Evolutionary conservation across 2,113 vertebrate species (phyloP).

Genomic region (Neodontobutis hainanensis): DNA sequence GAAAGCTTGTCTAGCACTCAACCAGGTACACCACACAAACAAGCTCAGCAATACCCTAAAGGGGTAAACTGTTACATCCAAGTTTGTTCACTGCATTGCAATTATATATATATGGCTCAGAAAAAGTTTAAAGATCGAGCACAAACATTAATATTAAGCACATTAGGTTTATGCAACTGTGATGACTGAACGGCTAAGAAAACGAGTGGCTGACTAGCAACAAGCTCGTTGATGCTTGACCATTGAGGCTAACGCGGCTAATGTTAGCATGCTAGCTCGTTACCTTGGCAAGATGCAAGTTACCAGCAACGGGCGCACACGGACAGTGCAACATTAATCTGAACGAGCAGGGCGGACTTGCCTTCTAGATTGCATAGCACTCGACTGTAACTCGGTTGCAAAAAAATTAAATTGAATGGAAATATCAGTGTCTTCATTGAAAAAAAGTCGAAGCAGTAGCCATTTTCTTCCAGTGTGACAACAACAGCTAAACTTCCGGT

Average conservation of each 20-base stretch:
- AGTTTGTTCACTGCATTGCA: constrained; percentile 27
- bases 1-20: constrained; percentile 21
- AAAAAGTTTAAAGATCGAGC: not conserved
- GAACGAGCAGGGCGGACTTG: constrained; percentile 55
- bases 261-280: constrained; percentile 66
- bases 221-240: constrained; percentile 67
- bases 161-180: not conserved
- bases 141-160: not conserved
- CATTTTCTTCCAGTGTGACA: constrained; percentile 86
- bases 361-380: constrained; percentile 75
- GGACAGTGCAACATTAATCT: constrained; percentile 13
- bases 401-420: constrained; percentile 68
- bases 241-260: constrained; percentile 64
- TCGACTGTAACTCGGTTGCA: constrained; percentile 60
- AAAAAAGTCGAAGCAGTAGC: constrained; percentile 82
- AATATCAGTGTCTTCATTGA: constrained; percentile 80
- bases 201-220: constrained; percentile 54
- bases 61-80: constrained; percentile 36
- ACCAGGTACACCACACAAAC: constrained; percentile 31
- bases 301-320: constrained; percentile 42
- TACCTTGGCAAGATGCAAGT: constrained; percentile 63
- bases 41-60: constrained; percentile 23
- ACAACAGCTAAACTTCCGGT: constrained; percentile 85
- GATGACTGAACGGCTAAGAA: constrained; percentile 16
- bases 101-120: not conserved